Conservation (phyloP, 2,797 vertebrate species). For the Alectoris magna region DNA sequence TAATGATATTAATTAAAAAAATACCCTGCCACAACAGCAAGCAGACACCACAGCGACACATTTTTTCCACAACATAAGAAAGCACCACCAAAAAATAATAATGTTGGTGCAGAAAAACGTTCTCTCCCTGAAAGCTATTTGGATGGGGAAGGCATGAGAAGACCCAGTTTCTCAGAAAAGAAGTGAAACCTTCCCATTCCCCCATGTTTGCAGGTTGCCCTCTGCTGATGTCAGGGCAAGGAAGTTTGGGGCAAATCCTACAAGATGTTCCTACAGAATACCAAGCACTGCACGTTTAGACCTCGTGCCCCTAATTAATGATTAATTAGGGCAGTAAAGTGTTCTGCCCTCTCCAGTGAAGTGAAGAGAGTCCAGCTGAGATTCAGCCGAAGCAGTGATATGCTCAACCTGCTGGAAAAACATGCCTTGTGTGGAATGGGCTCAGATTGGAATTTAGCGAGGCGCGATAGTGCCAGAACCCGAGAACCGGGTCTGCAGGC, state of each 20-base stretch:
- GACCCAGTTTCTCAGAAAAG: rapidly evolving
- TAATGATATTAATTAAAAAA: not conserved
- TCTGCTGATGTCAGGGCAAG: not conserved
- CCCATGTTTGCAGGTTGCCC: not conserved
- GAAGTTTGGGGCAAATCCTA: not conserved
- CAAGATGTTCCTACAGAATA: not conserved
- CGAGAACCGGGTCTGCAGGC: not conserved
- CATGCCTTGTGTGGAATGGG: not conserved
- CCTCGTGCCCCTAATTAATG: not conserved
- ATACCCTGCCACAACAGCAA: not conserved
- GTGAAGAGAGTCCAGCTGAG: not conserved
- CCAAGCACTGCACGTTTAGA: not conserved
- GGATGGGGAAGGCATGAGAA: not conserved
- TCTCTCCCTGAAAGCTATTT: not conserved
- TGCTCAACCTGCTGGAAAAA: not conserved
- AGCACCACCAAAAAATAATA: not conserved
- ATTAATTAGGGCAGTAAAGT: not conserved
- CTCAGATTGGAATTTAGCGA: not conserved
- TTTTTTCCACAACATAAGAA: not conserved
- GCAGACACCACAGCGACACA: not conserved
- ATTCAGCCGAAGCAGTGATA: not conserved
- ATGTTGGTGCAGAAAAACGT: not conserved
- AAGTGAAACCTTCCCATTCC: not conserved
- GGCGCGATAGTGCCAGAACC: not conserved
- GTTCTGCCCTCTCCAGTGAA: not conserved